Base-by-base conservation (phyloP, 2,888 invertebrate species). In the Acrobeloides nanus region DNA sequence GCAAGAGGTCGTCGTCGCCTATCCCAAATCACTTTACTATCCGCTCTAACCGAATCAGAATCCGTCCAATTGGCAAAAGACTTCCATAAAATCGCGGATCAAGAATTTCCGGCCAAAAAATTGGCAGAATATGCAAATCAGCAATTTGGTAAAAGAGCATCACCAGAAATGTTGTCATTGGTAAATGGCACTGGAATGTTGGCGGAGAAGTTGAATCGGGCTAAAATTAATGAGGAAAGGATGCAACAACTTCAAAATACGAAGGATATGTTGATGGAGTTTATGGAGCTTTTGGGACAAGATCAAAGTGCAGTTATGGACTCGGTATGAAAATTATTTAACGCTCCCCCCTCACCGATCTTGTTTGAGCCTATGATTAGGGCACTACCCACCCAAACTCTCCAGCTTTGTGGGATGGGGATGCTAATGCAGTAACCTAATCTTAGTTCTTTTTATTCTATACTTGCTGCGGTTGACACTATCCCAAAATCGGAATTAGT, bases 1-100 rank as follows among this genome's bases (percentile, higher is more conserved):
- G 51, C 59, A 4, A 34, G 59, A 7, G 59, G 59, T n/a, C 58
- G 59, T 17, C 35, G 59, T 10, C 61, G 59, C 6, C 41, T 51
- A 27, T 44, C 48, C 20, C 43, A 53, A 27, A 56, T 59, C 35
- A 64, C 62, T 1, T 41, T 59, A 10, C 38, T 59, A 17, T 59
- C 59, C 10, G 59, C 59, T 5, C 44, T 59, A 10, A 59, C 59
- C 15, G 59, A 59, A 34, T 39, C 54, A 8, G 59, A 59, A 31
- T 37, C 63, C n/a, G 42, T 48, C 20, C 60, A 60, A 23, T 38
- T 59, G 31, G 59, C 44, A n/a, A 40, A 42, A 24, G 59, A 59
- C 39, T 59, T 64, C 33, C 46, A 40, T 12, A 39, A 43, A 18
- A 35, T 62, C 12, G 27, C 48, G 27, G 38, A 51, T 10, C 33